Evolutionary conservation across 1,140 invertebrate species (phyloP).

Genomic region (Adelges cooleyi): DNA sequence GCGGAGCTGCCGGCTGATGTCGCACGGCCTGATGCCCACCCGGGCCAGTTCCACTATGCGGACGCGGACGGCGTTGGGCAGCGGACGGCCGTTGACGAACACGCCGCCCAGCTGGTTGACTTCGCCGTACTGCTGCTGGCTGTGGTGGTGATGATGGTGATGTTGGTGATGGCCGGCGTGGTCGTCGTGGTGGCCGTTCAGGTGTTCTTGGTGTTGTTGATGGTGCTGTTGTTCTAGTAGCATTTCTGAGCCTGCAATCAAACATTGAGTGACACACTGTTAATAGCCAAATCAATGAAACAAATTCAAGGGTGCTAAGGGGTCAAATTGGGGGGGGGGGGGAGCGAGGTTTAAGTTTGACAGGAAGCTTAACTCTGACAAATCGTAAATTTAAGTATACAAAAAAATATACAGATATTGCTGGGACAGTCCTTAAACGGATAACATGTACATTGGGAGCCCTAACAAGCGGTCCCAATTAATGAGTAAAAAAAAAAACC

Average conservation of each 20-base stretch:
- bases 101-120: slow-evolving; percentile 52
- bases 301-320: too few species aligned
- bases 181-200: not conserved
- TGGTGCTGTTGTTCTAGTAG: slow-evolving; percentile 7
- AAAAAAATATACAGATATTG: too few species aligned
- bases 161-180: not conserved
- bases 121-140: slow-evolving; percentile 28
- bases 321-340: too few species aligned
- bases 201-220: not conserved
- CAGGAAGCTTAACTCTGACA: too few species aligned
- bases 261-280: not conserved
- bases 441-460: too few species aligned
- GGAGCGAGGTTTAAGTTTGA: too few species aligned
- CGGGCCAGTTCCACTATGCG: slow-evolving; percentile 89
- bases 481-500: too few species aligned
- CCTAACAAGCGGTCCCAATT: too few species aligned
- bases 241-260: not conserved
- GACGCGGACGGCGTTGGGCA: slow-evolving; percentile 67
- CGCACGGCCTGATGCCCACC: slow-evolving; percentile 82
- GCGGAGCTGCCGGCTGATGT: slow-evolving; percentile 81
- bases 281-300: too few species aligned
- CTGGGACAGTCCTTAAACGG: too few species aligned
- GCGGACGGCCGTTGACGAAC: slow-evolving; percentile 80
- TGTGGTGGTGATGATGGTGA: not conserved
- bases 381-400: too few species aligned